Evolutionary conservation across 2,797 vertebrate species (phyloP).

Genomic region (Smutsia gigantea): DNA sequence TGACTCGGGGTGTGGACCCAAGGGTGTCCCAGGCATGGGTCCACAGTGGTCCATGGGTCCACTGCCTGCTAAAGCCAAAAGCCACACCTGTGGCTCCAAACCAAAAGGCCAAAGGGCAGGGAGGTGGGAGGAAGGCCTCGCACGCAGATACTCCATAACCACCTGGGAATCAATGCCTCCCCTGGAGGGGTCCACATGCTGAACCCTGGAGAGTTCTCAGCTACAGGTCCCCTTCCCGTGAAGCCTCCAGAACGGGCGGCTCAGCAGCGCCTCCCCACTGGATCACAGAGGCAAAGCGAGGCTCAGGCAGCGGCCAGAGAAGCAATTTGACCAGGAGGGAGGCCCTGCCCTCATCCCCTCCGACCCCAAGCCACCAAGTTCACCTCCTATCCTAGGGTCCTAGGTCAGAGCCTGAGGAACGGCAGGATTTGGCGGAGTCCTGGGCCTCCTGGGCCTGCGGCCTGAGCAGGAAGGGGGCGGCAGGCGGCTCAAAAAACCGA

Average conservation of each 20-base stretch:
- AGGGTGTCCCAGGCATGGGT: neutral
- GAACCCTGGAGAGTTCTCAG: neutral
- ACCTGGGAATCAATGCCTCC: rapidly evolving
- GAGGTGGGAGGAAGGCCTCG: neutral
- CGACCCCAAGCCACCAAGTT: neutral
- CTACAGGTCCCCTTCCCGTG: rapidly evolving
- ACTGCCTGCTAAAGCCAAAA: neutral
- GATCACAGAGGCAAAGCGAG: neutral
- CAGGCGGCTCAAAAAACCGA: neutral
- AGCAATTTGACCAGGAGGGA: neutral
- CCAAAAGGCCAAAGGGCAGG: neutral
- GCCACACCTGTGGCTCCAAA: neutral
- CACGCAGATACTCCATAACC: neutral
- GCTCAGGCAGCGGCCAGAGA: neutral
- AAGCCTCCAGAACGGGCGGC: neutral
- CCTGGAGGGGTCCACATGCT: rapidly evolving
- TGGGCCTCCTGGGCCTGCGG: neutral
- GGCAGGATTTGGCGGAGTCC: neutral
- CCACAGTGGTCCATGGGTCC: neutral
- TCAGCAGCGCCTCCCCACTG: neutral
- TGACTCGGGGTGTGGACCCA: neutral
- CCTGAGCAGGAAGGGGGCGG: neutral
- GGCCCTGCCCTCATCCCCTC: neutral
- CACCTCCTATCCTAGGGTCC: neutral
- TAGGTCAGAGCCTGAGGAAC: neutral